Percentiles rank a stretch among this genome's conserved stretches.
Conservation (phyloP, 2,797 vertebrate species). For the Melanogrammus aeglefinus region DNA sequence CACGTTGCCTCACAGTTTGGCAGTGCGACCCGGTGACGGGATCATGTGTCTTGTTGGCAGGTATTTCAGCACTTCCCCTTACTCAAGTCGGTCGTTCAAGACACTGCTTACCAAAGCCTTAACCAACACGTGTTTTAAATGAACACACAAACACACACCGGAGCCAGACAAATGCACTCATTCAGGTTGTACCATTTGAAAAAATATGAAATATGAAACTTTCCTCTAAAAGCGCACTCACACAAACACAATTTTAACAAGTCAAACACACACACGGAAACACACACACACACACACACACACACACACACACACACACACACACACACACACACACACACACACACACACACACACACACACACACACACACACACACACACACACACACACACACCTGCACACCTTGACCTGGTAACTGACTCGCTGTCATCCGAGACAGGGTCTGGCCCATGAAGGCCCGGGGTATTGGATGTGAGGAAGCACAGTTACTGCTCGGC, state of each 20-base stretch:
- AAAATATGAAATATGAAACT: constrained; percentile 36
- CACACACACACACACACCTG: constrained; percentile 14
- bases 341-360: not conserved
- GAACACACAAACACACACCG: not conserved
- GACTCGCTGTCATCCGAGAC: constrained; percentile 37
- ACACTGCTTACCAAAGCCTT: constrained; percentile 19
- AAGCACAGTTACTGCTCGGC: constrained; percentile 29
- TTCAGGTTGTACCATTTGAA: constrained; percentile 25
- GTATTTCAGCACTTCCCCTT: constrained; percentile 13
- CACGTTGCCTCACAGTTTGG: constrained; percentile 35
- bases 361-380: not conserved
- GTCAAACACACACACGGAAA: too few species aligned
- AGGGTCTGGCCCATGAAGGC: constrained; percentile 37
- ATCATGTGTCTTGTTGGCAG: constrained; percentile 24
- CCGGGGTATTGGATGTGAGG: constrained; percentile 44
- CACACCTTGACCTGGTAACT: constrained; percentile 20
- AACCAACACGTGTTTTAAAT: not conserved
- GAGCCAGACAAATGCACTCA: constrained; percentile 25
- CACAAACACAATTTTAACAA: constrained; percentile 5
- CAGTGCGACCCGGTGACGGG: constrained; percentile 34
- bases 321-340: too few species aligned
- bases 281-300: too few species aligned
- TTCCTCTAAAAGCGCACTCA: not conserved
- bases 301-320: too few species aligned
- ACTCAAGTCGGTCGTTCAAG: constrained; percentile 37